A percentile compares a stretch with the other conserved stretches of the same genome.
phyloP scores from a whole-genome alignment of 2,797 vertebrate genomes.

The Karalla daura region DNA sequence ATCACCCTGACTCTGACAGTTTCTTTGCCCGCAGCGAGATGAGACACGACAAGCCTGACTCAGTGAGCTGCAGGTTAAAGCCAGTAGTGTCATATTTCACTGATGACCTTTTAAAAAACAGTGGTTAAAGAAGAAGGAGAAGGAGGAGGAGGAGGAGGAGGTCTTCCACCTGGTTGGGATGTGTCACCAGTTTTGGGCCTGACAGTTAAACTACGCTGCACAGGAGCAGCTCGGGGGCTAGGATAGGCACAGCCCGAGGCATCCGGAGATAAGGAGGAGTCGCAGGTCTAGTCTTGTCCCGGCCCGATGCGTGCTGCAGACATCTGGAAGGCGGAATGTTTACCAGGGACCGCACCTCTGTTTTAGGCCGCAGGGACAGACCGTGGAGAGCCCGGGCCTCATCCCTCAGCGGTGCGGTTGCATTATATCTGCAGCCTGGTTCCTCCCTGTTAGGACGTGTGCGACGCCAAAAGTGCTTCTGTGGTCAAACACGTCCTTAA shows the following conservation, averaged over 20 bases:
- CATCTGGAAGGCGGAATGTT: conserved; percentile 87
- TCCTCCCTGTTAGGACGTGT: conserved; percentile 44
- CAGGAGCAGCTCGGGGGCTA: conserved; percentile 53
- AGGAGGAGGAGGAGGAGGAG: too few species aligned
- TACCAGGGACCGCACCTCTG: conserved; percentile 74
- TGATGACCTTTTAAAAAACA: conserved; percentile 57
- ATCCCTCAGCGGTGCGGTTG: conserved; percentile 2
- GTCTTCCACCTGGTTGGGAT: conserved; percentile 50
- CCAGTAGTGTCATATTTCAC: conserved; percentile 50
- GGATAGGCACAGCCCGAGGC: conserved; percentile 63
- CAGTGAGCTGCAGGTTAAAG: conserved; percentile 22
- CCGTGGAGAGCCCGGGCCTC: conserved; percentile 12
- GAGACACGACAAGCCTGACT: conserved; percentile 44
- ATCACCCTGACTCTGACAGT: conserved; percentile 15
- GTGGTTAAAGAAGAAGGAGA: too few species aligned
- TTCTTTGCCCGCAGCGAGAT: conserved; percentile 52
- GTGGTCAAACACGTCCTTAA: conserved; percentile 80
- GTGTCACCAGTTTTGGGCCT: conserved; percentile 55
- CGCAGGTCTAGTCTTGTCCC: conserved; percentile 90
- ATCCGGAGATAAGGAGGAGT: conserved; percentile 64
- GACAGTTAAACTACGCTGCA: conserved; percentile 69
- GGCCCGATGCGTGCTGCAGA: conserved; percentile 81
- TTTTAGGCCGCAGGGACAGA: conserved; percentile 68
- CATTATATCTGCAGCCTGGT: conserved; percentile 28
- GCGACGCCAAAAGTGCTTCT: conserved; percentile 60